Conservation (phyloP, 2,888 invertebrate species). For the Lasioglossum figueresi region DNA sequence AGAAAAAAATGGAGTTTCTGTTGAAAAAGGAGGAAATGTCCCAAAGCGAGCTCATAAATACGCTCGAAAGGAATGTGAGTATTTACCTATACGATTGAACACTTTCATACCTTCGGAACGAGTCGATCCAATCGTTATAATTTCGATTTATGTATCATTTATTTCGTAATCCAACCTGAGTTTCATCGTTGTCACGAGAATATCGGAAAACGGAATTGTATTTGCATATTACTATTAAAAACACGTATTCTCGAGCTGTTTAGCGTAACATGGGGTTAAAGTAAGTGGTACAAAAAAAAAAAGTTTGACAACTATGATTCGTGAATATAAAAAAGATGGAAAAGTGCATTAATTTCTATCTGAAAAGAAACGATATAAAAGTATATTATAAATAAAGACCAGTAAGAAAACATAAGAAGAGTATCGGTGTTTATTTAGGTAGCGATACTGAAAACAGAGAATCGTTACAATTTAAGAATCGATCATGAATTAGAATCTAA, state of each 20-base stretch:
- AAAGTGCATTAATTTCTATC: constrained; percentile 43
- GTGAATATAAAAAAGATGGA: constrained; percentile 15
- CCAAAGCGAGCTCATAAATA: constrained; percentile 64
- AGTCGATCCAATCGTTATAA: background rate
- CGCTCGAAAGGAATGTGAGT: constrained; percentile 75
- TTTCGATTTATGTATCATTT: constrained; percentile 20
- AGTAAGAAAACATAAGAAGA: constrained; percentile 23
- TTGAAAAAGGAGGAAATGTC: constrained; percentile 55
- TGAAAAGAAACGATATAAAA: constrained; percentile 20
- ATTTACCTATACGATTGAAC: constrained; percentile 21
- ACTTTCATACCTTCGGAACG: constrained; percentile 29
- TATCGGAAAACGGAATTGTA: background rate
- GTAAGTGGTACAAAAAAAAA: constrained; percentile 12
- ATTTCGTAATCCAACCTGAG: constrained; percentile 8
- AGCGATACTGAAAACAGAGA: constrained; percentile 69
- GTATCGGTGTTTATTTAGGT: constrained; percentile 64
- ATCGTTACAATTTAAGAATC: constrained; percentile 66
- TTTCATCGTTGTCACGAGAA: background rate
- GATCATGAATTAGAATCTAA: constrained; percentile 69
- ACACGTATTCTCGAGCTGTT: constrained; percentile 11
- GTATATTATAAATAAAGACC: constrained; percentile 41
- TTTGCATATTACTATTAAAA: background rate
- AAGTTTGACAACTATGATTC: constrained; percentile 24
- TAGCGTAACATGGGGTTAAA: constrained; percentile 33
- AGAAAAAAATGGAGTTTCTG: constrained; percentile 40